phyloP scores from a whole-genome alignment of 2,113 vertebrate genomes.

The Caranx ignobilis region DNA sequence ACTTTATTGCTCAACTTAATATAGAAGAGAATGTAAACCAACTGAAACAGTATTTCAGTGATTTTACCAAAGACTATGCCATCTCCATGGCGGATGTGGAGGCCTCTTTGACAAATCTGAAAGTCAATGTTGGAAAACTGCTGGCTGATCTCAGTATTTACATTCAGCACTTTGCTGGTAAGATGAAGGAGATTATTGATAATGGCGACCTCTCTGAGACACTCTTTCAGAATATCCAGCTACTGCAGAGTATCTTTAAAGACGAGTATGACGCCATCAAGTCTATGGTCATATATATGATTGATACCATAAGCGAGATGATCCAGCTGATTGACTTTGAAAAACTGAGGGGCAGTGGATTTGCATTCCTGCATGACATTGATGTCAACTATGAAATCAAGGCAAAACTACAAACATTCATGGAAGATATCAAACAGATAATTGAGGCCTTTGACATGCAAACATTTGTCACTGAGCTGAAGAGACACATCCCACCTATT shows the following conservation, averaged over 20 bases:
- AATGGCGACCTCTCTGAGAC: constrained; percentile 75
- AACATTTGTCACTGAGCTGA: constrained; percentile 74
- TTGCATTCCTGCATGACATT: constrained; percentile 86
- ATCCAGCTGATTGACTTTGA: constrained; percentile 82
- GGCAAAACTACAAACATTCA: constrained; percentile 69
- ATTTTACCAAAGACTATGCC: constrained; percentile 77
- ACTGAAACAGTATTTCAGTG: constrained; percentile 83
- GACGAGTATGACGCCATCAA: constrained; percentile 84
- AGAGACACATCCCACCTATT: constrained; percentile 61
- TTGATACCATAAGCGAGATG: constrained; percentile 78
- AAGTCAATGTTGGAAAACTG: constrained; percentile 72
- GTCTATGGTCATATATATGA: constrained; percentile 71
- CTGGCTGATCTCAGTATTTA: constrained; percentile 76
- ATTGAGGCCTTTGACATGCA: constrained; percentile 83
- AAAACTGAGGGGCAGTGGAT: constrained; percentile 76
- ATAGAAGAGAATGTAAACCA: constrained; percentile 80
- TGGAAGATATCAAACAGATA: constrained; percentile 78
- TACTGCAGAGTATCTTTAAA: constrained; percentile 82
- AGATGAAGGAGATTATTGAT: constrained; percentile 81
- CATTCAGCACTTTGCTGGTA: constrained; percentile 76
- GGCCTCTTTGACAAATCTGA: constrained; percentile 75
- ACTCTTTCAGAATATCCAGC: constrained; percentile 82
- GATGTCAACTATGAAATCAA: constrained; percentile 83
- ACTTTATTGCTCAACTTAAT: constrained; percentile 84
- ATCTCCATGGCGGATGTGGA: constrained; percentile 87